A percentile compares a stretch with the other conserved stretches of the same genome.
phyloP scores from a whole-genome alignment of 2,888 invertebrate species.

The Drosophila demipolita region DNA sequence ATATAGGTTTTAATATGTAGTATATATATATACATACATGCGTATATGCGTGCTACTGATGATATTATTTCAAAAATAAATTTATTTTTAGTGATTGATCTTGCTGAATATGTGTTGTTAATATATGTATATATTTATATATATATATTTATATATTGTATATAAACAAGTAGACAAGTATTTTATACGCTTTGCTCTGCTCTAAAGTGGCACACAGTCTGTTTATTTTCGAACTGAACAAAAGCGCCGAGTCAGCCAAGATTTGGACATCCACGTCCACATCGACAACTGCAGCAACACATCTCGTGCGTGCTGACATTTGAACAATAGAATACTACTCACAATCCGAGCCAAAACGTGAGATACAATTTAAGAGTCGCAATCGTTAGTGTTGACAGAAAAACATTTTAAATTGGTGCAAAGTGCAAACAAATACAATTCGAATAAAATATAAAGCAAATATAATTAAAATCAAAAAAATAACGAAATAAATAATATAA shows the following conservation, averaged over 20 bases:
- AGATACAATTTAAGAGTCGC: constrained; percentile 25
- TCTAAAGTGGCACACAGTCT: constrained; percentile 77
- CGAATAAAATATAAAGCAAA: neutral
- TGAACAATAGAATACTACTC: constrained; percentile 43
- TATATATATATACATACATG: constrained; percentile 12
- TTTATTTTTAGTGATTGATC: constrained; percentile 78
- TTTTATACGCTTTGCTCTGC: constrained; percentile 63
- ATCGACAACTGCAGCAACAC: constrained; percentile 24
- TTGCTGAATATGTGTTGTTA: constrained; percentile 45
- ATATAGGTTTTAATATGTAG: constrained; percentile 37
- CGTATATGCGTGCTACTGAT: constrained; percentile 44
- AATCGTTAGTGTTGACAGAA: constrained; percentile 46
- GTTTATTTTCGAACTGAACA: constrained; percentile 79
- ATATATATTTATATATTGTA: constrained; percentile 12
- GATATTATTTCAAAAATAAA: constrained; percentile 54
- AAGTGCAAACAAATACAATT: constrained; percentile 43
- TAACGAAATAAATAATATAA: constrained; percentile 27
- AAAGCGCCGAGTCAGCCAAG: constrained; percentile 69
- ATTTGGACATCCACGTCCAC: constrained; percentile 40
- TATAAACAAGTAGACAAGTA: constrained; percentile 30
- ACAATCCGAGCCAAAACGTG: constrained; percentile 53
- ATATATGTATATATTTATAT: constrained; percentile 12
- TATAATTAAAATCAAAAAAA: constrained; percentile 4
- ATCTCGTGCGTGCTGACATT: constrained; percentile 72
- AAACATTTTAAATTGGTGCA: constrained; percentile 45